Base-by-base conservation (phyloP, 1,140 invertebrate species). In the Colletes gigas region DNA sequence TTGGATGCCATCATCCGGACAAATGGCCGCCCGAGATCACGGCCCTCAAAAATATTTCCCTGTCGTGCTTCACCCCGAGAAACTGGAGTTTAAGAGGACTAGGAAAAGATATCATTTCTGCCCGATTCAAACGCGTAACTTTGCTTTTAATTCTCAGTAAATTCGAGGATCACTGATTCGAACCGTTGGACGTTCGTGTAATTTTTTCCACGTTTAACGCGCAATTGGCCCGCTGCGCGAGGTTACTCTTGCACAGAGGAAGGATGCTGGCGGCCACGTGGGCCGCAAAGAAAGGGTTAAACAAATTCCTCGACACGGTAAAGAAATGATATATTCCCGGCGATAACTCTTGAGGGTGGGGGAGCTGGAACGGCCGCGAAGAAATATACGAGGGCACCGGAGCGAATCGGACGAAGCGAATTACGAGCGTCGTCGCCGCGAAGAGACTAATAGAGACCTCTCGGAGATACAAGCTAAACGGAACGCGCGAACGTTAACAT, bases 391-490 rank as follows among this genome's bases (percentile, higher is more conserved):
- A 71, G 69, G n/a, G 55, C 39, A 41, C 30, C 69, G 55, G 8
- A 12, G 71, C 57, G 71, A 73, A 73, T 60, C 57, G 44, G 17
- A 17, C 15, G 19, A 10, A 21, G 41, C 71, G 71, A 63, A 73
- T 73, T 63, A 63, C 57, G 47, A 47, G 21, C 57, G 44, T 73
- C 59, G 12, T 50, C 72, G 60, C 44, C 0, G 15, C 44, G 72
- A 39, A 6, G 5, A 39, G 59, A n/a, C 50, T 65, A 44, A 75
- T 66, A 75, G 73, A 75, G 73, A 66, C 30, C 30, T 41, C 47
- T 17, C n/a, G 21, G 72, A 52, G 50, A 6, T 30, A 57, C 15
- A n/a, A 6, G 57, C 57, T 39, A 19, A 12, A 68, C 44, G 66
- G n/a, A 30, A 50, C 65, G 19, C 10, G 41, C 41, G 47, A 3